Evolutionary conservation across 2,888 invertebrate genomes (phyloP).

Genomic region (Cheilosia grossa): DNA sequence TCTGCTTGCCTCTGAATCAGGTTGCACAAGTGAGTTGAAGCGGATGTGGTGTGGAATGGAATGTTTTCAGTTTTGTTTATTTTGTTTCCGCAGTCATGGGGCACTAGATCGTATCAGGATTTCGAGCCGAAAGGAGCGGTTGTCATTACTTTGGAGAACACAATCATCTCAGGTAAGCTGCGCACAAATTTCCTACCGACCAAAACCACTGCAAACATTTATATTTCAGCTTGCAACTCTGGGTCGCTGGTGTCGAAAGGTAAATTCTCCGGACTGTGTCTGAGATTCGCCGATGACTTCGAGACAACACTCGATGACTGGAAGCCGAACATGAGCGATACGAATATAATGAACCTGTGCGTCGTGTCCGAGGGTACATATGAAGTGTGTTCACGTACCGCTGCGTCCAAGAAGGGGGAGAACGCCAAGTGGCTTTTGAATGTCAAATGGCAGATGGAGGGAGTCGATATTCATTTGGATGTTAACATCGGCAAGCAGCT

Average conservation of each 20-base stretch:
- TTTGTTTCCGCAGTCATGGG: conserved; percentile 85
- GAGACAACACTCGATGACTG: conserved; percentile 98
- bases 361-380: conserved; percentile 99
- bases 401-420: conserved; percentile 92
- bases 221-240: conserved; percentile 91
- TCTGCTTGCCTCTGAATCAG: conserved; percentile 95
- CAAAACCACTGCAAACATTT: background rate
- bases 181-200: background rate
- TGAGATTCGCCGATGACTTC: conserved; percentile 98
- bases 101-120: conserved; percentile 88
- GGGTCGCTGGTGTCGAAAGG: conserved; percentile 98
- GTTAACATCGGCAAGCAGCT: conserved; percentile 98
- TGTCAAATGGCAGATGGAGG: conserved; percentile 99
- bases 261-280: conserved; percentile 93
- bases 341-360: conserved; percentile 93
- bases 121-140: conserved; percentile 94
- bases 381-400: conserved; percentile 92
- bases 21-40: conserved; percentile 86
- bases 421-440: conserved; percentile 99
- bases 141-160: conserved; percentile 97
- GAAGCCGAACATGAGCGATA: conserved; percentile 94
- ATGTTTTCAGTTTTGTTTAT: conserved; percentile 4
- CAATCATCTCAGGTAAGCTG: conserved; percentile 88
- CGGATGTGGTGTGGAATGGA: conserved; percentile 3
- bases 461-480: conserved; percentile 97